phyloP scores from a whole-genome alignment of 1,140 invertebrate genomes.

The Drosophila trapezifrons region DNA sequence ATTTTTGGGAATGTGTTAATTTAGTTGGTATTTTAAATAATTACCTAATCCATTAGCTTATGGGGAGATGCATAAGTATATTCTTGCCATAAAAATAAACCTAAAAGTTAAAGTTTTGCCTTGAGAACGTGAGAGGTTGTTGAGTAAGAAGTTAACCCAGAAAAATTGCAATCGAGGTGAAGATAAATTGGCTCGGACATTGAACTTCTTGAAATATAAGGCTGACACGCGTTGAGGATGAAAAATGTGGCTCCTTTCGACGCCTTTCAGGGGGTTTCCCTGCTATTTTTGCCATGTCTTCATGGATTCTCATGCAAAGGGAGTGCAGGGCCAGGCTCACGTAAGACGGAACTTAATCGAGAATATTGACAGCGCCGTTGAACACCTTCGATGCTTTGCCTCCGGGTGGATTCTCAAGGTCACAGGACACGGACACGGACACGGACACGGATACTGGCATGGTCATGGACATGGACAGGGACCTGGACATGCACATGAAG shows the following conservation, averaged over 20 bases:
- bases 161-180: no score
- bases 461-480: no score
- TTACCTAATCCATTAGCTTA: no score
- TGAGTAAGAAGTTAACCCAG: no score
- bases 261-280: background rate
- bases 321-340: background rate
- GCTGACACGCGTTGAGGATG: background rate
- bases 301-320: constrained; percentile 5
- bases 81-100: no score
- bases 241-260: background rate
- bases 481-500: background rate
- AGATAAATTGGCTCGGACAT: background rate
- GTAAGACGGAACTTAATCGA: constrained; percentile 18
- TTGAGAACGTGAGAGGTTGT: no score
- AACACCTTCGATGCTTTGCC: constrained; percentile 1
- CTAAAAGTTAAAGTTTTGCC: no score
- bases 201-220: background rate
- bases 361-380: constrained; percentile 18
- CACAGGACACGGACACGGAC: background rate
- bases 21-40: background rate
- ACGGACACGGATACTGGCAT: constrained; percentile 17
- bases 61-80: no score
- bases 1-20: background rate
- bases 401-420: background rate
- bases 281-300: background rate